Conservation (phyloP, 1,140 invertebrate genomes). For the Lepidurus couesii region DNA sequence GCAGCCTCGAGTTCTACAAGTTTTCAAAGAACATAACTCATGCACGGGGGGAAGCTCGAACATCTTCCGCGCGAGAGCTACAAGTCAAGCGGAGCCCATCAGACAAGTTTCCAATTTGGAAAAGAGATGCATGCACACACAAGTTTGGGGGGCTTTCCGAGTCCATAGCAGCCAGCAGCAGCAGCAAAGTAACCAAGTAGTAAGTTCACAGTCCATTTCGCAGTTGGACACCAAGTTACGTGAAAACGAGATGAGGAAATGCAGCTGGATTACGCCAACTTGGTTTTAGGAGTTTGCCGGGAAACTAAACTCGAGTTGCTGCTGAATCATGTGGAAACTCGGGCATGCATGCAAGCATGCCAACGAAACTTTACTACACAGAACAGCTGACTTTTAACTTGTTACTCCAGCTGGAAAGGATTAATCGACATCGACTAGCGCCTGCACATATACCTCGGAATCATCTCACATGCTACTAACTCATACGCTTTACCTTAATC, state of each 20-base stretch:
- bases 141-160: background rate
- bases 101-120: conserved; percentile 19
- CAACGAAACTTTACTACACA: background rate
- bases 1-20: background rate
- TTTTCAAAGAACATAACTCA: conserved; percentile 3
- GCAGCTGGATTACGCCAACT: conserved; percentile 17
- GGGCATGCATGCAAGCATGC: background rate
- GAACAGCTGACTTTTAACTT: conserved; percentile 15
- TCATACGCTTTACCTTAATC: too few relatives aligned
- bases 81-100: conserved; percentile 4
- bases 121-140: background rate
- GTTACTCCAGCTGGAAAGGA: background rate
- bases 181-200: background rate
- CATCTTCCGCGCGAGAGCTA: conserved; percentile 10
- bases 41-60: background rate
- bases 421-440: background rate
- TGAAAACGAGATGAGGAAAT: conserved; percentile 22
- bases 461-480: too few relatives aligned
- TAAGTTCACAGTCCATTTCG: conserved; percentile 22
- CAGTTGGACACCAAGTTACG: conserved; percentile 21
- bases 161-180: background rate
- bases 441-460: too few relatives aligned
- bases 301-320: conserved; percentile 3
- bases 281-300: conserved; percentile 1
- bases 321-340: conserved; percentile 1